Evolutionary conservation across 2,888 invertebrate genomes (phyloP), one percentile per base, ranked within the genome.

Genomic region (Drosophila basisetae): DNA sequence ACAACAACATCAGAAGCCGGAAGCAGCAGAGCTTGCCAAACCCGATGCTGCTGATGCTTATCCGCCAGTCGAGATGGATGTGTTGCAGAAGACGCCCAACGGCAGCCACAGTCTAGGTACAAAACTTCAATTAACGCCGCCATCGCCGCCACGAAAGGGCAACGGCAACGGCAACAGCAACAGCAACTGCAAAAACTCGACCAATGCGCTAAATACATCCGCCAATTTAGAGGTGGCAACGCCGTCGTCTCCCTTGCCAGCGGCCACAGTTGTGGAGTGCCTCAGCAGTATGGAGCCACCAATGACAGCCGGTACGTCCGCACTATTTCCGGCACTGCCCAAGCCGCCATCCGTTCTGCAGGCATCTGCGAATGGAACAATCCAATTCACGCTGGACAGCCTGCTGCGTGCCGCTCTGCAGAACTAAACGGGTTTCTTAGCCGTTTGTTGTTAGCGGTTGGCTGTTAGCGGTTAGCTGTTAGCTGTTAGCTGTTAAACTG

Each of bases 401-500:
- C 69, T 89, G 59, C 69, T 89, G 58, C 91, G 88, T 35, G 88
- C 88, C n/a, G 91, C 88, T 22, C 65, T 89, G 60, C 91, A 89
- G 43, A 90, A 88, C 76, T 88, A 73, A 82, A n/a, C 33, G 58
- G 53, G 52, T 52, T 31, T 33, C 52, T 25, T 16, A 16, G 25
- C 47, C 60, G 47, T 61, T 52, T 25, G 37, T 41, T 50, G 33
- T 55, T 18, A 30, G 22, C 49, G 39, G 47, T 70, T 47, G 16
- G 47, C 49, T 37, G 47, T 70, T 50, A 60, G 41, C 49, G 39
- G 47, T 70, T 47, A 25, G 47, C 49, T 37, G 47, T 70, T 50
- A 60, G 41, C 50, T 50, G 50, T 70, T 22, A 9, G 47, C 49
- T 43, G 50, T 70, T 50, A 61, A 61, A 55, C 37, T 35, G 37